phyloP scores from a whole-genome alignment of 2,113 vertebrate genomes.

The Steatornis caripensis region DNA sequence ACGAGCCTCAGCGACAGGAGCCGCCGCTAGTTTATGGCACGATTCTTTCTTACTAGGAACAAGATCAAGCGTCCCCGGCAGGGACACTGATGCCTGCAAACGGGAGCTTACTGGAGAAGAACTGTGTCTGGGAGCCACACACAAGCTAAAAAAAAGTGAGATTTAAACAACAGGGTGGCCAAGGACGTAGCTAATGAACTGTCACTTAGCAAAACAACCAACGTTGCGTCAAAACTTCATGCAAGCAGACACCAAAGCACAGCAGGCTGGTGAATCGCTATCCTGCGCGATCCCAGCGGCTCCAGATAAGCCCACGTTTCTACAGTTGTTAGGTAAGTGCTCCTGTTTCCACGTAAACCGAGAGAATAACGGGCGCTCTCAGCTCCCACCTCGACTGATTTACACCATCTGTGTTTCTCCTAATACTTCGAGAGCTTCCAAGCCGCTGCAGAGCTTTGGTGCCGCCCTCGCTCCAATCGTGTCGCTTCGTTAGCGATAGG shows the following conservation, averaged over 20 bases:
- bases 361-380: not conserved
- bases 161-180: not conserved
- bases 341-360: not conserved
- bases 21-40: not conserved
- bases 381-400: not conserved
- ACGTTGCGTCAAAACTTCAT: not conserved
- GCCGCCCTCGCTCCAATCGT: not conserved
- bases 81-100: not conserved
- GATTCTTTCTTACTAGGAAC: not conserved
- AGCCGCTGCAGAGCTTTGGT: not conserved
- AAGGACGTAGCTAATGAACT: not conserved
- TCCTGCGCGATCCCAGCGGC: too few relatives aligned
- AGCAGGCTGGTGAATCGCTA: not conserved
- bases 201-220: not conserved
- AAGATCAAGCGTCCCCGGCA: not conserved
- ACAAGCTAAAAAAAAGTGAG: not conserved
- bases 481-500: rapidly evolving
- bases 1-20: not conserved
- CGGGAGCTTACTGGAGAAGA: not conserved
- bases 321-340: not conserved
- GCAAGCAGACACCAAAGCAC: not conserved
- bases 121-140: not conserved
- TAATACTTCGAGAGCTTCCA: not conserved
- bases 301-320: not conserved
- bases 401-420: not conserved